Base-by-base conservation (phyloP, 1,140 invertebrate genomes). In the Drosophila melanica region DNA sequence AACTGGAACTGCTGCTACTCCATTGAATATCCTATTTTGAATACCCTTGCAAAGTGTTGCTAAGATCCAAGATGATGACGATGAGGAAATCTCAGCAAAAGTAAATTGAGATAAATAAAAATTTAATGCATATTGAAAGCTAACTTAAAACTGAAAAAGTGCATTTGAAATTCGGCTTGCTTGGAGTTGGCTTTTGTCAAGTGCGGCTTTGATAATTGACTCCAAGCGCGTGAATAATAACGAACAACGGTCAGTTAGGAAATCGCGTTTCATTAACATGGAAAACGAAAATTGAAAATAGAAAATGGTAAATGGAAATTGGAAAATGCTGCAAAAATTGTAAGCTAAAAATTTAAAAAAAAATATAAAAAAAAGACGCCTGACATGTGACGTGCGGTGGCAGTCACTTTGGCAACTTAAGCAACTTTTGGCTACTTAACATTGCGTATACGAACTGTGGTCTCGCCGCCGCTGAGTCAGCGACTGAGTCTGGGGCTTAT, bases 231-330 rank as follows among this genome's bases (percentile, higher is more conserved):
- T 86, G 82, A 86, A 87, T 82, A 87, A 86, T 87, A 86, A 82
- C 81, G 76, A 76, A 66, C 81, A 87, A 74, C 81, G 80, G 47
- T 37, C 75, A 54, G 81, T 76, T 81, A 81, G 81, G 82, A 81
- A 86, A 86, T 87, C 67, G 81, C 82, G 81, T 87, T 81, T 86
- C 75, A 86, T 87, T 86, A 86, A 87, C 82, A 86, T 76, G 75
- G 57, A 75, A 87, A 78, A 66, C 48, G 70, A 75, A 84, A 85
- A 86, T 75, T 69, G 63, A 78, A 81, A 76, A 76, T 54, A 42
- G 63, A 57, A 59, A 74, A 73, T 48, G 23, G 50, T 18, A 76
- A 86, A 76, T 68, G 73, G 75, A 48, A 69, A 60, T 57, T 72
- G 71, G 59, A 58, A 75, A 77, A 64, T 51, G 75, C 62, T 64